phyloP scores from a whole-genome alignment of 2,113 vertebrate species.

The Picathartes gymnocephalus region DNA sequence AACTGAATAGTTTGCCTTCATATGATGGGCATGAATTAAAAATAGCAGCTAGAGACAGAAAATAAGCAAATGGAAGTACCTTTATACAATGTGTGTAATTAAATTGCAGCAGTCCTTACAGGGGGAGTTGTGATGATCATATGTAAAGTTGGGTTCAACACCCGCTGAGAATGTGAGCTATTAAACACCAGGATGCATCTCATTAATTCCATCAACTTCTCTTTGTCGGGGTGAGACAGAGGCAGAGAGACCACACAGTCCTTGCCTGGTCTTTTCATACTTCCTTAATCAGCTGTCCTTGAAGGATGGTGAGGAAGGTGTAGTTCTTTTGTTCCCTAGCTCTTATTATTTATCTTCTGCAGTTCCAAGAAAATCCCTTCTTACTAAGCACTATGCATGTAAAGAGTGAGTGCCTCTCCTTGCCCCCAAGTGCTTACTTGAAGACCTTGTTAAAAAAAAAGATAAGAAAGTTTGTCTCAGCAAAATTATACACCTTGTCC shows the following conservation, averaged over 20 bases:
- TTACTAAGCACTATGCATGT: background rate
- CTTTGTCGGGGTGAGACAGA: background rate
- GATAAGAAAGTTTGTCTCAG: background rate
- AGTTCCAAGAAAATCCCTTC: background rate
- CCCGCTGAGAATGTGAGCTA: background rate
- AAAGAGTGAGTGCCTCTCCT: background rate
- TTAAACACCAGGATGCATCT: background rate
- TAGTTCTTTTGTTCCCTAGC: background rate
- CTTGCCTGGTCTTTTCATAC: background rate
- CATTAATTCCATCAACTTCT: background rate
- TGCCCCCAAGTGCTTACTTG: background rate
- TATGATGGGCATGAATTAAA: background rate
- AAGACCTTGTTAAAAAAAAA: background rate
- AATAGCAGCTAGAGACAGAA: background rate
- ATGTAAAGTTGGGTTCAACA: background rate
- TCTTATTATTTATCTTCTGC: background rate
- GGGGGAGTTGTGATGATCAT: background rate
- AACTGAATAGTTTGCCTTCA: background rate
- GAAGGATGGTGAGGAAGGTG: background rate
- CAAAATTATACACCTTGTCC: background rate
- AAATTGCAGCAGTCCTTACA: background rate
- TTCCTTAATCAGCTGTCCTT: background rate
- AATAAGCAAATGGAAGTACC: background rate
- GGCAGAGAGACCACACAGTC: background rate
- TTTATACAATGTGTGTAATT: background rate